Conservation (phyloP, 2,888 invertebrate species). For the Mimas tiliae region DNA sequence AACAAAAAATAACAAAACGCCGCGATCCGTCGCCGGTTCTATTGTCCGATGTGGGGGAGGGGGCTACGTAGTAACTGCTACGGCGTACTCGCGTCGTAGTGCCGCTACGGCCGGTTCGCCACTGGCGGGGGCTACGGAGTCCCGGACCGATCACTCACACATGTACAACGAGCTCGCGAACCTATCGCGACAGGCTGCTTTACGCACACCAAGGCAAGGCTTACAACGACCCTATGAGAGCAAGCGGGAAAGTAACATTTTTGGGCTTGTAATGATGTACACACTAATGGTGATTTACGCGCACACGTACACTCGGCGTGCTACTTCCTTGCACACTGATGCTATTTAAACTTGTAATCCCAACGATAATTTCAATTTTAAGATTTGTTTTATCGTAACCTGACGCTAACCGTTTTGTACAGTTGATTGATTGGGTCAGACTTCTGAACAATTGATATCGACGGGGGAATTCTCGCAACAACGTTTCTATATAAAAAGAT, state of each 20-base stretch:
- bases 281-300: conserved; percentile 73
- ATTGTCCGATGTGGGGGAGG: conserved; percentile 64
- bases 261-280: conserved; percentile 78
- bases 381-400: conserved; percentile 64
- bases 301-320: conserved; percentile 57
- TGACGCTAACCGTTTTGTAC: conserved; percentile 36
- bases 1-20: conserved; percentile 76
- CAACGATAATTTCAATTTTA: conserved; percentile 80
- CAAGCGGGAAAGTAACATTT: conserved; percentile 78
- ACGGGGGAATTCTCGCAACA: conserved; percentile 14
- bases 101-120: conserved; percentile 71
- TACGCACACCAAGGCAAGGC: conserved; percentile 57
- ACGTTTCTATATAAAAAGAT: conserved; percentile 9
- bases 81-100: conserved; percentile 76
- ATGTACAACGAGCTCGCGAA: conserved; percentile 55
- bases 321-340: conserved; percentile 69
- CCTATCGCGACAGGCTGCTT: conserved; percentile 51
- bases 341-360: conserved; percentile 82
- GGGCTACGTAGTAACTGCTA: conserved; percentile 54
- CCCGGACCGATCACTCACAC: conserved; percentile 78
- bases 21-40: conserved; percentile 71
- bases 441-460: conserved; percentile 29
- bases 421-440: conserved; percentile 25
- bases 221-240: conserved; percentile 69
- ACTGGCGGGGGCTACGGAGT: conserved; percentile 82